These are phyloP conservation scores for Monopterus albus DNA, from an alignment of 2,113 vertebrate genomes.

Conservation along the genomic window DNA sequence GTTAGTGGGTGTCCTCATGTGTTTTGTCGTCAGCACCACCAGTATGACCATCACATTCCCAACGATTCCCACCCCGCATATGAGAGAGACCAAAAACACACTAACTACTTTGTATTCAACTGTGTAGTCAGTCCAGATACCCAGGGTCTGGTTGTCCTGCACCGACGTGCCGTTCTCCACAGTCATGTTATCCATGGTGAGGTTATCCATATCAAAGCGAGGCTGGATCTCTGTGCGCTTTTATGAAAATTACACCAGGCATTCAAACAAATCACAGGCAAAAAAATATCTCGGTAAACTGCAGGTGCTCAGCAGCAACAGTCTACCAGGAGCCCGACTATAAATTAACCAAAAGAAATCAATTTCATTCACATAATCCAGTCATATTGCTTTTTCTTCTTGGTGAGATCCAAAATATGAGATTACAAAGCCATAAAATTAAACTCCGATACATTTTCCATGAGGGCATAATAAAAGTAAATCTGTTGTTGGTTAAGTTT, in stretches of 20 bases:
- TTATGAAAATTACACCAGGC: neutral
- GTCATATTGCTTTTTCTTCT: neutral
- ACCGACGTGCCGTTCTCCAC: slow-evolving; percentile 87
- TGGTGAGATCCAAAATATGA: slow-evolving; percentile 3
- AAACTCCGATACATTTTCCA: neutral
- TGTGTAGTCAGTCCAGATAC: slow-evolving; percentile 82
- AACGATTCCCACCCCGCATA: slow-evolving; percentile 93
- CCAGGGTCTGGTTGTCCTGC: slow-evolving; percentile 83
- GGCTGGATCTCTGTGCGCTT: slow-evolving; percentile 13
- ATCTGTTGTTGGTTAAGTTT: slow-evolving; percentile 44
- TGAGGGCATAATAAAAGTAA: neutral
- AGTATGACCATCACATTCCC: slow-evolving; percentile 98
- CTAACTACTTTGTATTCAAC: slow-evolving; percentile 91
- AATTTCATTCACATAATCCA: slow-evolving; percentile 37
- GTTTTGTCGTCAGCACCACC: slow-evolving; percentile 95
- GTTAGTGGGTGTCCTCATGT: slow-evolving; percentile 98
- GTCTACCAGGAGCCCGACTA: neutral
- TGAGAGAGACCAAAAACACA: slow-evolving; percentile 87
- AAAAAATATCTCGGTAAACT: neutral
- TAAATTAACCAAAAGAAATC: slow-evolving; percentile 38
- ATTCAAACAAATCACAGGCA: slow-evolving; percentile 4
- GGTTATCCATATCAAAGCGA: slow-evolving; percentile 60
- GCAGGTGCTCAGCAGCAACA: neutral
- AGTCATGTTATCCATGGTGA: slow-evolving; percentile 66
- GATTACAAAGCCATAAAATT: neutral